Percentiles rank a stretch among this genome's conserved stretches.
Conservation (phyloP, 2,888 invertebrate species). For the Kuschelorhynchus macadamiae region DNA sequence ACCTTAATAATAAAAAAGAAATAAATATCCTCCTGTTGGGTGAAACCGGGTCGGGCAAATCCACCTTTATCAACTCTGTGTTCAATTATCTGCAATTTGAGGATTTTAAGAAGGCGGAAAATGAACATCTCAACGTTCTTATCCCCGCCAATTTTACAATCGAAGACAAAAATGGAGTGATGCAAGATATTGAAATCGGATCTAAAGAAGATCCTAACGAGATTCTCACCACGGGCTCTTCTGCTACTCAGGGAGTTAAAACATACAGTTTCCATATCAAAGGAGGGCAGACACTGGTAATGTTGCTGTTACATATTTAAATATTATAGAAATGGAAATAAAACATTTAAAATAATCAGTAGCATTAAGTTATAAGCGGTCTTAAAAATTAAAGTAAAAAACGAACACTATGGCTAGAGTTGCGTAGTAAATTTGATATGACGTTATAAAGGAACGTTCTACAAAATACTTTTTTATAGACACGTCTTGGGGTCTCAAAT, state of each 20-base stretch:
- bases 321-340: too few species aligned
- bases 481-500: too few species aligned
- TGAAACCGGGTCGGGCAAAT: constrained; percentile 65
- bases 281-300: constrained; percentile 32
- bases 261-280: constrained; percentile 56
- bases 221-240: constrained; percentile 47
- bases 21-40: constrained; percentile 64
- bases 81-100: constrained; percentile 60
- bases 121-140: constrained; percentile 52
- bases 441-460: too few species aligned
- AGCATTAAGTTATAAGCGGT: too few species aligned
- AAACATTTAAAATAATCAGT: too few species aligned
- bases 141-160: constrained; percentile 60
- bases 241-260: constrained; percentile 56
- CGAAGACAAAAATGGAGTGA: constrained; percentile 55
- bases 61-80: constrained; percentile 64
- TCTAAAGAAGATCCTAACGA: constrained; percentile 56
- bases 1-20: constrained; percentile 40
- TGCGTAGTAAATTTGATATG: too few species aligned
- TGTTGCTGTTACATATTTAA: too few species aligned
- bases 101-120: constrained; percentile 55
- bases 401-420: too few species aligned
- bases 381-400: too few species aligned
- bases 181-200: constrained; percentile 54
- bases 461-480: too few species aligned